Base-by-base conservation (phyloP, 2,888 invertebrate species). In the Eulithis prunata region DNA sequence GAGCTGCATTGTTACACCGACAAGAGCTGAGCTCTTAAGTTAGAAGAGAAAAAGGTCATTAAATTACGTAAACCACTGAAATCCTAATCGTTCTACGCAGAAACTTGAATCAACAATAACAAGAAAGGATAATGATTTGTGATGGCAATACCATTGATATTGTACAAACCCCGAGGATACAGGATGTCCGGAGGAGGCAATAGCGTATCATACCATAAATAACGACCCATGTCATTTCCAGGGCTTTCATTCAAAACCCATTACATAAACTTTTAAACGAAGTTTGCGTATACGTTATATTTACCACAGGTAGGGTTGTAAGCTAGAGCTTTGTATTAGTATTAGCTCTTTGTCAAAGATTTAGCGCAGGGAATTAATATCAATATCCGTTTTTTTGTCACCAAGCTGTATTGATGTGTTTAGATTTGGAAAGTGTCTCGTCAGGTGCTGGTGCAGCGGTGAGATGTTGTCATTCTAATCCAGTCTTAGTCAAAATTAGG, bases 161-260 rank as follows among this genome's bases (percentile, higher is more conserved):
- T 71, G 53, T 60, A 68, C 71, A 63, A 67, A 69, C 72, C 65
- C 66, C 68, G 60, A 67, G 64, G 59, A 54, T 67, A 51, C 71
- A 28, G 73, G 72, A 74, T 55, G 62, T 71, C 72, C 72, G 70
- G 60, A 49, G 71, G 70, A 73, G 75, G 74, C 72, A 78, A 81
- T 79, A 76, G 76, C 77, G 71, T 75, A 66, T 68, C 61, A 69
- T 66, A 53, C 71, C 78, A 82, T 88, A 86, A 88, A 88, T 88
- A 80, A 84, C 73, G 75, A 68, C 79, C 79, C 73, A 62, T 78
- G 83, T 82, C 85, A 82, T 80, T 82, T 81, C 78, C 83, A 83
- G 75, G 79, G 79, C 82, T 86, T 89, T 88, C 86, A 86, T 87
- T 85, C 85, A 85, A 81, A 87, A 82, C 76, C 85, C 83, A 88